phyloP scores from a whole-genome alignment of 1,140 invertebrate species.

The Bilobella aurantiaca region DNA sequence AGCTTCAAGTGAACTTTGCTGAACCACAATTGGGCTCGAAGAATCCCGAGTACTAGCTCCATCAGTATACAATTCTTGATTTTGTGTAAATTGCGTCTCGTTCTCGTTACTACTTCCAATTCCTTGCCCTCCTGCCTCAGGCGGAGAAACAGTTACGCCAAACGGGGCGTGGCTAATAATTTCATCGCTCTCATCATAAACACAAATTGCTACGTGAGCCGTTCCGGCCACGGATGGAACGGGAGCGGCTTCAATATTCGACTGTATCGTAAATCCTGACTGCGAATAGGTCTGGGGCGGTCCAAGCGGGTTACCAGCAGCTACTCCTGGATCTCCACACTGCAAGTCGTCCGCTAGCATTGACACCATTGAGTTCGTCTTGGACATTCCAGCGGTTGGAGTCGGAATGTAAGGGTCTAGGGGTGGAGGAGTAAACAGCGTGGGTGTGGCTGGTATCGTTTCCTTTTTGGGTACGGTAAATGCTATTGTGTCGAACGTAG shows the following conservation, averaged over 20 bases:
- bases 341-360: conserved; percentile 7
- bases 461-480: conserved; percentile 27
- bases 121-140: too few relatives aligned
- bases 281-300: not conserved
- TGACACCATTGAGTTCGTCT: conserved; percentile 5
- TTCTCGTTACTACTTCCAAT: too few relatives aligned
- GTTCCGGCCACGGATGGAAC: conserved; percentile 11
- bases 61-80: too few relatives aligned
- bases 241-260: conserved; percentile 19
- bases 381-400: conserved; percentile 1
- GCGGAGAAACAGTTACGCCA: not conserved
- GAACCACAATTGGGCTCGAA: too few relatives aligned
- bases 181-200: not conserved
- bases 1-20: too few relatives aligned
- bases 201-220: not conserved
- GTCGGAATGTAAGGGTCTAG: not conserved
- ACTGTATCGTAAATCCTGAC: not conserved
- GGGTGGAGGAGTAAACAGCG: not conserved
- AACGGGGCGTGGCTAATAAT: too few relatives aligned
- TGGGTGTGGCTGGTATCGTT: not conserved
- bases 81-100: too few relatives aligned
- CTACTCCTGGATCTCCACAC: not conserved
- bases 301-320: not conserved
- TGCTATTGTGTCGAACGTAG: conserved; percentile 30
- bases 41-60: too few relatives aligned